Conservation (phyloP, 2,797 vertebrate genomes). For the Remorina albescens region DNA sequence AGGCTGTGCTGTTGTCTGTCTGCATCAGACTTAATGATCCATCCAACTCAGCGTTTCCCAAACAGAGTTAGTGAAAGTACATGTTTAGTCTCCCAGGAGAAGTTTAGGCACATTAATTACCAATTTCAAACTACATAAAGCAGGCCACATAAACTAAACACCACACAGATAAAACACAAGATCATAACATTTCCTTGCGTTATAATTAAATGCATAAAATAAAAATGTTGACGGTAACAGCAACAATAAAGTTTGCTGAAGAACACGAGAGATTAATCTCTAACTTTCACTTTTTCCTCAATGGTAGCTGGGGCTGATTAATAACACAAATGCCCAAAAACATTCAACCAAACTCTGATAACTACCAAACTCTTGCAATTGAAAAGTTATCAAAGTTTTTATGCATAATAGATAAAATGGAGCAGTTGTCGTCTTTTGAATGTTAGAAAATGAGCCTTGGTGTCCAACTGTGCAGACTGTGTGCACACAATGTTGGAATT, state of each 20-base stretch:
- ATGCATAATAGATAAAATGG: neutral
- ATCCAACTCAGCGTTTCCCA: conserved; percentile 45
- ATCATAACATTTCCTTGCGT: conserved; percentile 30
- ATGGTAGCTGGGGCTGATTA: conserved; percentile 23
- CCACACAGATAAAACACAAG: conserved; percentile 37
- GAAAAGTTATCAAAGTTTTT: conserved; percentile 1
- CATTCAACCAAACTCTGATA: conserved; percentile 1
- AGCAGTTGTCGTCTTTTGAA: conserved; percentile 14
- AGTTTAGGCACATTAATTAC: conserved; percentile 51
- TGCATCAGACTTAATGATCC: conserved; percentile 59
- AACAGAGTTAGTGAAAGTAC: conserved; percentile 32
- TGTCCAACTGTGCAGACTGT: neutral
- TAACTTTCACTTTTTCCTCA: neutral
- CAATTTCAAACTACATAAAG: conserved; percentile 64
- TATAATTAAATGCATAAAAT: conserved; percentile 21
- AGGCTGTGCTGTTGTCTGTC: conserved; percentile 49
- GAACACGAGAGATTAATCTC: neutral
- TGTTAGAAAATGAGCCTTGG: conserved; percentile 23
- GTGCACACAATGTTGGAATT: neutral
- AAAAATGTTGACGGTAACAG: conserved; percentile 8
- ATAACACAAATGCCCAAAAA: conserved; percentile 4
- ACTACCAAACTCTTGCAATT: conserved; percentile 7
- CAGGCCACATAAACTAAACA: conserved; percentile 38
- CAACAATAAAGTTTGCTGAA: conserved; percentile 31
- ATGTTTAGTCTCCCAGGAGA: conserved; percentile 43